phyloP scores from a whole-genome alignment of 2,113 vertebrate species.

The Dasyurus viverrinus region DNA sequence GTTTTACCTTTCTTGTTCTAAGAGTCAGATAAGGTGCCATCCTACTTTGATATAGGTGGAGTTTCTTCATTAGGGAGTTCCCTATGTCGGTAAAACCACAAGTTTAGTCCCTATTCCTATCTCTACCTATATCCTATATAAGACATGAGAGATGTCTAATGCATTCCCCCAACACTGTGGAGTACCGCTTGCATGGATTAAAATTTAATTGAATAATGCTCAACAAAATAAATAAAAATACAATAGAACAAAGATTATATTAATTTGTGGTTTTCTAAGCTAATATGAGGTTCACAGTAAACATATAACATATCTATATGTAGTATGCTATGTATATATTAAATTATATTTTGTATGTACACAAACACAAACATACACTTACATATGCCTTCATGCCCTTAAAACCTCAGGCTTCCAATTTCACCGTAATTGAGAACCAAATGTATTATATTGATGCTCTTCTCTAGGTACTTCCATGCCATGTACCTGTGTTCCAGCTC shows the following conservation, averaged over 20 bases:
- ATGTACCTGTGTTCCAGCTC: too few species aligned
- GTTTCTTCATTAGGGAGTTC: too few species aligned
- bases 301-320: background rate
- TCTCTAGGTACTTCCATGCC: too few species aligned
- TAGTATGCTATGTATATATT: background rate
- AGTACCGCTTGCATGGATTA: background rate
- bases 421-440: background rate
- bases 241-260: background rate
- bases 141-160: too few species aligned
- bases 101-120: background rate
- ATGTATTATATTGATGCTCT: background rate
- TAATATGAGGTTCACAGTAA: background rate
- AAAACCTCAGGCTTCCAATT: background rate
- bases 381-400: background rate
- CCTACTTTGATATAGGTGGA: too few species aligned
- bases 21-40: too few species aligned
- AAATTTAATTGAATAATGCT: background rate
- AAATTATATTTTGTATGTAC: background rate
- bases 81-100: background rate
- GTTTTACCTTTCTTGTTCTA: too few species aligned
- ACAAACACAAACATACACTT: too few species aligned
- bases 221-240: background rate
- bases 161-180: background rate
- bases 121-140: too few species aligned
- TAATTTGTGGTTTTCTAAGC: background rate